A percentile compares a stretch with the other conserved stretches of the same genome.
Conservation (phyloP, 2,888 invertebrate genomes). For the Campaea margaritaria region DNA sequence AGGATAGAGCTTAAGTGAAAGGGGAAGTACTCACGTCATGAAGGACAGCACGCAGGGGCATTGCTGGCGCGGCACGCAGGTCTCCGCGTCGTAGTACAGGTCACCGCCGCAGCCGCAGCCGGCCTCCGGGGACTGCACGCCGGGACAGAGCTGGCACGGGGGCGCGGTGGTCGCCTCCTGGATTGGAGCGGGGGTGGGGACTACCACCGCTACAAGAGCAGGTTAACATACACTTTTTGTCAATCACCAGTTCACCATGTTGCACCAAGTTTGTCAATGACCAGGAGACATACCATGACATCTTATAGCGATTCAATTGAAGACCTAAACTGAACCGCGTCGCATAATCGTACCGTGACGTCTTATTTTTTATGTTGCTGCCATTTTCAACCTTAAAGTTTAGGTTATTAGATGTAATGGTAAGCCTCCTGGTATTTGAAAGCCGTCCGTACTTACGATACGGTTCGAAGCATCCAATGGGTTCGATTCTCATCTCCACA, state of each 20-base stretch:
- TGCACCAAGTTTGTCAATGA: no score
- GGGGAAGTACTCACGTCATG: slow-evolving; percentile 80
- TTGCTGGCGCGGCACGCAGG: slow-evolving; percentile 88
- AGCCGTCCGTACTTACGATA: slow-evolving; percentile 76
- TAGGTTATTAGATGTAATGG: no score
- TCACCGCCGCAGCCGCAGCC: slow-evolving; percentile 78
- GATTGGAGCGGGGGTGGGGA: not conserved
- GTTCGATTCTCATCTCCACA: slow-evolving; percentile 90
- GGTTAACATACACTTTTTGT: not conserved
- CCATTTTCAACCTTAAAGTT: no score
- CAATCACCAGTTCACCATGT: no score
- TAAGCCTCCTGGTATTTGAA: no score
- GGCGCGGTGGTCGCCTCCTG: slow-evolving; percentile 24
- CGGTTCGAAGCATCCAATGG: slow-evolving; percentile 91
- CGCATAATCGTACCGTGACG: no score
- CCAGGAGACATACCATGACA: no score
- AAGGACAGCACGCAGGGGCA: slow-evolving; percentile 92
- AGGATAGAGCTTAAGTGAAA: not conserved
- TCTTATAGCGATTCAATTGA: no score
- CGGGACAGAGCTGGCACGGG: slow-evolving; percentile 83
- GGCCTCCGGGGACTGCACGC: slow-evolving; percentile 58
- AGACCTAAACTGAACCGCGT: no score
- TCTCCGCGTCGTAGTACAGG: slow-evolving; percentile 89
- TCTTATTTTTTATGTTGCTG: no score
- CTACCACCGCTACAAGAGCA: slow-evolving; percentile 3